These are phyloP conservation scores for Drosophila watanabei DNA, from an alignment of 1,140 invertebrate genomes.

Conservation along the genomic window DNA sequence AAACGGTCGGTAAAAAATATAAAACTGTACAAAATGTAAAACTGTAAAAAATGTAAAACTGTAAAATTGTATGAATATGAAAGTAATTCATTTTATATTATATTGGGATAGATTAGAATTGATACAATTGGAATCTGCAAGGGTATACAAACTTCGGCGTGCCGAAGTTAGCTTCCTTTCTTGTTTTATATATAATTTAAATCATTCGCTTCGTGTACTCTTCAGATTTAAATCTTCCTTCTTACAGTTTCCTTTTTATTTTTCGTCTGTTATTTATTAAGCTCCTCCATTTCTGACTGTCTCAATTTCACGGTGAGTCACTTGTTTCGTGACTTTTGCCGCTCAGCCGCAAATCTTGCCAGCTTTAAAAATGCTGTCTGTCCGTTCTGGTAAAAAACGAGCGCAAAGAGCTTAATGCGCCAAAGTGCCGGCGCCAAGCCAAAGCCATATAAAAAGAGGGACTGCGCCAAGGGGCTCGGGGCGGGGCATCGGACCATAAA, in stretches of 20 bases:
- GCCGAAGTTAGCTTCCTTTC: no score
- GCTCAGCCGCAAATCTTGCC: conserved; percentile 62
- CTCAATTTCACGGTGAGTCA: conserved; percentile 26
- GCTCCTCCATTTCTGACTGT: background rate
- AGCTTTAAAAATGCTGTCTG: conserved; percentile 64
- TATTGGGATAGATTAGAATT: no score
- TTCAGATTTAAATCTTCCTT: conserved; percentile 19
- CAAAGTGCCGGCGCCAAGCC: conserved; percentile 33
- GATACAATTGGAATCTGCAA: no score
- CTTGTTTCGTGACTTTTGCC: conserved; percentile 61
- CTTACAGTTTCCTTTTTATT: conserved; percentile 8
- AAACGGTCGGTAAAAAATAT: no score
- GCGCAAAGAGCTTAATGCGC: conserved; percentile 55
- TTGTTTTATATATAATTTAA: background rate
- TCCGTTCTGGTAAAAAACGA: conserved; percentile 38
- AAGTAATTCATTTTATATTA: no score
- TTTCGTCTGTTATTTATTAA: conserved; percentile 15
- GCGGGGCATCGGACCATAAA: conserved; percentile 68
- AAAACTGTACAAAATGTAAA: no score
- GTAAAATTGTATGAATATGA: no score
- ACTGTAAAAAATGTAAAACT: no score
- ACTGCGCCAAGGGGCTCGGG: background rate
- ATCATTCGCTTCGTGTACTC: conserved; percentile 23
- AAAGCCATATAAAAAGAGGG: conserved; percentile 32
- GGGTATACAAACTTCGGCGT: no score